A percentile compares a stretch with the other conserved stretches of the same genome.
phyloP scores from a whole-genome alignment of 2,888 invertebrate genomes.

The Pachydiplax longipennis region DNA sequence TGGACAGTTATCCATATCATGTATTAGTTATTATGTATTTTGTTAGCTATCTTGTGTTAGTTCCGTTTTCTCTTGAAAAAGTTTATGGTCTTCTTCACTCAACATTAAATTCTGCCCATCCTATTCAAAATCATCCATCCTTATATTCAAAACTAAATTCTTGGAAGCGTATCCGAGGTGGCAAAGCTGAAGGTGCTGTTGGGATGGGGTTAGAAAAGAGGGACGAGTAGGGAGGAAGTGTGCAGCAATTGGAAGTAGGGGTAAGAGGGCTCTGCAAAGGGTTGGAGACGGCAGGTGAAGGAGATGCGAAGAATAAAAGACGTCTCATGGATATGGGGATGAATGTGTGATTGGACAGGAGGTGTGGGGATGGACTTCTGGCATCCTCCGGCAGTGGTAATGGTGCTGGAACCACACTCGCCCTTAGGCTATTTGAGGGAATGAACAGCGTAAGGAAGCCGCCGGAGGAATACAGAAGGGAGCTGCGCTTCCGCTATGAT shows the following conservation, averaged over 20 bases:
- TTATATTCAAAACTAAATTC: too few relatives aligned
- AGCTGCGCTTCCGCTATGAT: background rate
- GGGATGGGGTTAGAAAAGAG: too few relatives aligned
- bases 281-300: background rate
- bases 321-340: too few relatives aligned
- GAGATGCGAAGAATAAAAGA: background rate
- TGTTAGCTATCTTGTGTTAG: too few relatives aligned
- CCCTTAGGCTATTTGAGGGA: constrained; percentile 2
- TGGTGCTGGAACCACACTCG: constrained; percentile 10
- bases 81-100: too few relatives aligned
- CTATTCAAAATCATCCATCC: too few relatives aligned
- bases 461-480: background rate
- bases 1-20: too few relatives aligned
- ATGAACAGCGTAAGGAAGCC: background rate
- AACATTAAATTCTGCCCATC: too few relatives aligned
- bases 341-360: background rate
- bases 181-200: too few relatives aligned
- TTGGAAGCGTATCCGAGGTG: too few relatives aligned
- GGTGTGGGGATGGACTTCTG: background rate
- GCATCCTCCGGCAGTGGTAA: constrained; percentile 2
- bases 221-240: background rate
- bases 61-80: too few relatives aligned
- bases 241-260: background rate
- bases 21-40: too few relatives aligned
- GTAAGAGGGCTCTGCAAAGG: background rate